phyloP scores from a whole-genome alignment of 2,888 invertebrate genomes.

The Eupithecia dodoneata region DNA sequence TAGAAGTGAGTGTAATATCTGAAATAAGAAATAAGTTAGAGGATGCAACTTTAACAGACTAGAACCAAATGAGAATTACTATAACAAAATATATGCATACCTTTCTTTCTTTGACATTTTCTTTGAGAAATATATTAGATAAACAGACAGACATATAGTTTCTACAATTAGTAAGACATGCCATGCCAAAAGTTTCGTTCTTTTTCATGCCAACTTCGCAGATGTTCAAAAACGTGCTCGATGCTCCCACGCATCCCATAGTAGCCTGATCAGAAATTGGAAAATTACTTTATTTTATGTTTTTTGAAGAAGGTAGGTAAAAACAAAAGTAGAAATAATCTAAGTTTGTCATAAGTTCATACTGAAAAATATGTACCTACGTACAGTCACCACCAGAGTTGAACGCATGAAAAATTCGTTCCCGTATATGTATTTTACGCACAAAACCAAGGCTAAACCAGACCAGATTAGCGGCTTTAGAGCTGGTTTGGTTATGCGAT shows the following conservation, averaged over 20 bases:
- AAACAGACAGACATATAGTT: neutral
- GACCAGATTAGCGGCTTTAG: too few relatives aligned
- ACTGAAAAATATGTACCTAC: too few relatives aligned
- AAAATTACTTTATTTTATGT: neutral
- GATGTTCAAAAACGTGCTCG: neutral
- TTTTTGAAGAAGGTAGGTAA: neutral
- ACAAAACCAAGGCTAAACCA: too few relatives aligned
- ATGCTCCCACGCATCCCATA: neutral
- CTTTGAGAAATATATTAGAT: neutral
- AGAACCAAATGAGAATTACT: neutral
- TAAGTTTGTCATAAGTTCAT: too few relatives aligned
- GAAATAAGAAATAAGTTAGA: neutral
- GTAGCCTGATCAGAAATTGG: neutral
- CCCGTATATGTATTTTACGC: too few relatives aligned
- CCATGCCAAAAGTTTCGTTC: neutral
- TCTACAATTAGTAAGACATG: neutral
- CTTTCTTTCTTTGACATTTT: neutral
- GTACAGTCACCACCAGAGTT: too few relatives aligned
- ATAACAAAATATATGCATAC: neutral
- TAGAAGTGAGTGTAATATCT: slow-evolving; percentile 28
- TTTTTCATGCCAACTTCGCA: neutral
- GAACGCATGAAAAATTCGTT: too few relatives aligned
- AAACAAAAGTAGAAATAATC: neutral
- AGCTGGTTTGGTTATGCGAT: neutral
- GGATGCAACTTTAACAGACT: neutral